Evolutionary conservation across 2,888 invertebrate genomes (phyloP), one percentile per base, ranked within the genome.

Genomic region (Acanthosepion lycidas): DNA sequence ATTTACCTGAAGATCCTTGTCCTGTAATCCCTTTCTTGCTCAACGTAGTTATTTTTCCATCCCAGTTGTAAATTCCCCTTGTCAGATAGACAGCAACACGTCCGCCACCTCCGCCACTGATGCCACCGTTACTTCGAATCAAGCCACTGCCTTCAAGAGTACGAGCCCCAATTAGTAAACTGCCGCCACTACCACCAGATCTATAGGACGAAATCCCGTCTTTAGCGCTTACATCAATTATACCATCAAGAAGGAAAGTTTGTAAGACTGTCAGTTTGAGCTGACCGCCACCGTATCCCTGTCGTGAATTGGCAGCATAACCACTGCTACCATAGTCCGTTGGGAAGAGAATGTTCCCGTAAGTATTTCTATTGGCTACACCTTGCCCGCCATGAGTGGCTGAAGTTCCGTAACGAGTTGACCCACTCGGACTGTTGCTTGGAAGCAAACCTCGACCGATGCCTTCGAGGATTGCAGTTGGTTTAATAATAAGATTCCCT

Each of bases 181-280:
- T 96, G 0, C 96, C 96, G n/a, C 96, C 96, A 95, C 96, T 96
- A n/a, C 95, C 96, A 64, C 96, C 96, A 91, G 94, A 91, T 78
- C 3, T 33, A 12, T n/a, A 33, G n/a, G 78, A 33, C n/a, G 78
- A 12, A 91, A 92, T 28, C 23, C 95, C 95, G 94, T 95, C 93
- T 15, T 95, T 95, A 42, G 95, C 96, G 94, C 95, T 96, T 95
- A 96, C 95, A 28, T 96, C 96, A 91, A 96, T 95, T 8, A 95
- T 94, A 20, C 96, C 96, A 95, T 96, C 95, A 3, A 59, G 93
- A 3, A 91, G 95, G 2, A 96, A 59, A 9, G 94, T 94, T 8
- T 95, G 91, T 33, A 94, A 91, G 1, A 95, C 95, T 8, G 94
- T 92, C 23, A 96, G 92, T 55, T 96, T 95, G 20, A 96, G 93